A percentile compares a stretch with the other conserved stretches of the same genome.
Conservation (phyloP, 2,888 invertebrate genomes). For the Apamea anceps region DNA sequence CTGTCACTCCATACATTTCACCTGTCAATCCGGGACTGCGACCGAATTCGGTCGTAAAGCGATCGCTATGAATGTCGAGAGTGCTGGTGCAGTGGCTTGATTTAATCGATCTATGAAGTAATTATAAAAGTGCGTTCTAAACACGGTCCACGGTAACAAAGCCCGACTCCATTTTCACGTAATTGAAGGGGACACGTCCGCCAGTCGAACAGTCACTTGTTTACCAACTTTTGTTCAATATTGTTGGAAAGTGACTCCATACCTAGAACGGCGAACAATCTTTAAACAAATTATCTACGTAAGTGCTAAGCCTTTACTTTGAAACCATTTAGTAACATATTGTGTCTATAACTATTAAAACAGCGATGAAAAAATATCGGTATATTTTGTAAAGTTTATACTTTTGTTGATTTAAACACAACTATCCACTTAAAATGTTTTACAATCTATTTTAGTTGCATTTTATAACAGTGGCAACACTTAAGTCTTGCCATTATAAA, state of each 20-base stretch:
- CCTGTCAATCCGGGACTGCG: too few relatives aligned
- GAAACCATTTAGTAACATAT: slow-evolving; percentile 25
- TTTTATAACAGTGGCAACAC: slow-evolving; percentile 46
- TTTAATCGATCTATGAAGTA: slow-evolving; percentile 61
- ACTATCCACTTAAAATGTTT: slow-evolving; percentile 34
- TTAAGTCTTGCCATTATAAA: slow-evolving; percentile 46
- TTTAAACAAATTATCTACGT: slow-evolving; percentile 68
- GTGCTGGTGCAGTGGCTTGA: too few relatives aligned
- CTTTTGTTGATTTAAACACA: slow-evolving; percentile 34
- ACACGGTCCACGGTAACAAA: slow-evolving; percentile 68
- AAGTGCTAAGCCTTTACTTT: slow-evolving; percentile 62
- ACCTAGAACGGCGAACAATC: slow-evolving; percentile 63
- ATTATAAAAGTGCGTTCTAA: slow-evolving; percentile 62
- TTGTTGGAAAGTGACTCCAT: slow-evolving; percentile 65
- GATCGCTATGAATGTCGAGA: too few relatives aligned
- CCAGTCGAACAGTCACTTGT: slow-evolving; percentile 70
- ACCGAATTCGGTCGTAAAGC: too few relatives aligned
- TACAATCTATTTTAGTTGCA: slow-evolving; percentile 34
- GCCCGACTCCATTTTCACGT: slow-evolving; percentile 72
- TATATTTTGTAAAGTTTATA: slow-evolving; percentile 6
- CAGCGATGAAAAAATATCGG: not conserved
- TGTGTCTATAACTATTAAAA: slow-evolving; percentile 23
- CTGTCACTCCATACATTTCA: too few relatives aligned
- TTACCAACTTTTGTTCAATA: slow-evolving; percentile 74
- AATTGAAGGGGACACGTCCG: slow-evolving; percentile 78